These are phyloP conservation scores for Aplysina aerophoba DNA, from an alignment of 37 sponge, comb jelly and placozoan species.

Conservation along the genomic window DNA sequence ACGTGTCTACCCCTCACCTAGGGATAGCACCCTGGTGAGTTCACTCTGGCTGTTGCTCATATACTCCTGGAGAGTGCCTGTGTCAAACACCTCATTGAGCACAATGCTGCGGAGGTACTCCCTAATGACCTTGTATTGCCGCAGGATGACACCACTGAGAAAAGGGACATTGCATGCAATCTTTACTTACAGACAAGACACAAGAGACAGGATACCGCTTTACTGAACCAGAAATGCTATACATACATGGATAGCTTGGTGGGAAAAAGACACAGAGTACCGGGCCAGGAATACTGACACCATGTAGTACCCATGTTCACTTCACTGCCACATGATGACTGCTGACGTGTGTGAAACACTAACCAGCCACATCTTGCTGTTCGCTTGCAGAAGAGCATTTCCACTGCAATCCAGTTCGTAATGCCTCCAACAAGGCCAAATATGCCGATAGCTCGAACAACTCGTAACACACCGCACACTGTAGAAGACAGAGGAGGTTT, in stretches of 20 bases:
- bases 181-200: too few species aligned
- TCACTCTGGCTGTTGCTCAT: constrained; percentile 37
- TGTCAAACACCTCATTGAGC: constrained; percentile 70
- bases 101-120: constrained; percentile 51
- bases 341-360: neutral
- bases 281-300: neutral
- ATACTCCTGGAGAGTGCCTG: constrained; percentile 56
- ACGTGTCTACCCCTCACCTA: constrained; percentile 68
- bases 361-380: too few species aligned
- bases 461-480: constrained; percentile 49
- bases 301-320: neutral
- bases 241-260: too few species aligned
- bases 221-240: too few species aligned
- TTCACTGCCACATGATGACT: neutral
- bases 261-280: too few species aligned
- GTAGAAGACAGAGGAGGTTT: too few species aligned
- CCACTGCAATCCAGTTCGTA: constrained; percentile 83
- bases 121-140: constrained; percentile 72
- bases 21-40: constrained; percentile 41
- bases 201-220: too few species aligned
- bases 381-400: constrained; percentile 73
- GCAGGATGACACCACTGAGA: constrained; percentile 73
- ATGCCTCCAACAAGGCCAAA: constrained; percentile 85
- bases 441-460: constrained; percentile 64
- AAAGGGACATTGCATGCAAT: neutral